Base-by-base conservation (phyloP, 2,797 vertebrate species). In the Hyperoplus immaculatus region DNA sequence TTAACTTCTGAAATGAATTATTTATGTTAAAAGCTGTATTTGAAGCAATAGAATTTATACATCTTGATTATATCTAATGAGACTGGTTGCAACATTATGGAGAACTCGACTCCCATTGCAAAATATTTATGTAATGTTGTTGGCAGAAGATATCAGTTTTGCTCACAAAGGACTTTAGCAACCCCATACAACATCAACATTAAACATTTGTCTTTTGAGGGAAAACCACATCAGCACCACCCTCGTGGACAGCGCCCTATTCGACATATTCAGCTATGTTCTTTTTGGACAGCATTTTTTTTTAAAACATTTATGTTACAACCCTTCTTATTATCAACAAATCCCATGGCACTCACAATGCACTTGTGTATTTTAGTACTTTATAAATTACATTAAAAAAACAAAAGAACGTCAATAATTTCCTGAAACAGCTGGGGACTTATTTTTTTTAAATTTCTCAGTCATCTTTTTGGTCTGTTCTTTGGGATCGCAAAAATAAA, bases 401-500 rank as follows among this genome's bases (percentile, higher is more conserved):
- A 29, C 29, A 29, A 29, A 29, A 29, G 3, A 29, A 29, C 29
- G 29, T 29, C 29, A 8, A 13, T 46, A n/a, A n/a, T 62, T 47
- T 39, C 18, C 18, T 42, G 46, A 16, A n/a, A 8, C 42, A 4
- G 21, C 49, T 11, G 43, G 6, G 15, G 57, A 78, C 58, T 38
- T 64, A 42, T 68, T 75, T 29, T 29, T 29, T 29, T 29, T 29
- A 3, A 29, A 29, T 29, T 29, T 29, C 29, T 29, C 6, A 41
- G 21, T 18, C 15, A 55, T 53, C 42, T 12, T 69, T 79, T 65
- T 15, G 38, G 16, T 51, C 3, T 68, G 70, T 74, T 67, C 51
- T 72, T 45, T 57, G n/a, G 41, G 41, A 68, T 63, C 57, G 16
- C 56, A n/a, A 59, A 46, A 70, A 70, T 43, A 62, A 49, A 41